Evolutionary conservation across 2,888 invertebrate genomes (phyloP), one percentile per base, ranked within the genome.

Genomic region (Minunthozetes semirufus): DNA sequence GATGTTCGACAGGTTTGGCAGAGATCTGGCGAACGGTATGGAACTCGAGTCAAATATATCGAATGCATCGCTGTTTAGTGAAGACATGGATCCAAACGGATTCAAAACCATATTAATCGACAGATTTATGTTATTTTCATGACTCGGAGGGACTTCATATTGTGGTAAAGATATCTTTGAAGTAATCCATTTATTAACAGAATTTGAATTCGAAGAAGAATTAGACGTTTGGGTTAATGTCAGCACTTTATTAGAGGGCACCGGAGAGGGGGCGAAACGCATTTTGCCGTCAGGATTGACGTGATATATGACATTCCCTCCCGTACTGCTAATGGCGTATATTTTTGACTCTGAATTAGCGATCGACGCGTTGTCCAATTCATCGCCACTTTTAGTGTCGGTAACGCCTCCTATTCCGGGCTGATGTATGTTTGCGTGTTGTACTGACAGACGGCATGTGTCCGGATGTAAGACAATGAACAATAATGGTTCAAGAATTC

Each of bases 321-420:
- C 90, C 38, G 90, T 89, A 63, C 89, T 90, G 80, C 91, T 91
- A 61, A 92, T 90, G 0, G 92, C 92, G 80, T 89, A 91, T 17
- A 92, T 89, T 80, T 89, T 90, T 11, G 83, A 81, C 79, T 85
- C 84, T 0, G 68, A 68, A 15, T 61, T 63, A 15, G 72, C 72
- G 19, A 72, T 72, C 25, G 75, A 50, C 3, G 71, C 71, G 59
- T 72, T 75, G 50, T 75, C 75, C 19, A 46, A 25, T 15, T 75
- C 75, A 42, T 75, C 75, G 42, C 61, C 75, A 25, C n/a, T 68
- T 33, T 75, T 72, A 11, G n/a, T 46, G n/a, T 70, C 53, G 3
- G 72, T 22, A 17, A 63, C 17, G 17, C 63, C 29, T 8, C 63
- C 33, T 1, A 68, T 33, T 1, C 68, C 68, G 25, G 68, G 50